phyloP scores from a whole-genome alignment of 2,797 vertebrate genomes.

The Amniataba percoides region DNA sequence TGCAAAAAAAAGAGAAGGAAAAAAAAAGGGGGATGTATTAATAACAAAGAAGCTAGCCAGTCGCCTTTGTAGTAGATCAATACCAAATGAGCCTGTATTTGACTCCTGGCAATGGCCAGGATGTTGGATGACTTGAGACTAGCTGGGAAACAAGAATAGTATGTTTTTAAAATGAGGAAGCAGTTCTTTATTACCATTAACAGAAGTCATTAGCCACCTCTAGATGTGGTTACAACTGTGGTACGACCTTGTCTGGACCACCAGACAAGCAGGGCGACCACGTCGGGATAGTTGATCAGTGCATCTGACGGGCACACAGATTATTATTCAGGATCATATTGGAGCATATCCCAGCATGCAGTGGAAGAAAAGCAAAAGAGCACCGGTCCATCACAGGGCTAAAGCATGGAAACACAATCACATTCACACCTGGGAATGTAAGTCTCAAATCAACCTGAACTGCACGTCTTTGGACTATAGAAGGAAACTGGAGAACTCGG shows the following conservation, averaged over 20 bases:
- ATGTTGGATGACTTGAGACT: slow-evolving; percentile 51
- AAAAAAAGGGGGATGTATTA: slow-evolving; percentile 75
- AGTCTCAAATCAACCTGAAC: slow-evolving; percentile 31
- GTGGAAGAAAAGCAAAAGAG: slow-evolving; percentile 17
- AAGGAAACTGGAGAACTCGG: slow-evolving; percentile 38
- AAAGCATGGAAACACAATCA: slow-evolving; percentile 31
- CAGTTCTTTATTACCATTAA: slow-evolving; percentile 50
- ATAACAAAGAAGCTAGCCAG: slow-evolving; percentile 77
- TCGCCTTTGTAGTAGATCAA: slow-evolving; percentile 80
- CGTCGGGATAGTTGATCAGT: background rate
- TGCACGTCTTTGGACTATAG: slow-evolving; percentile 1
- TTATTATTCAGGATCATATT: background rate
- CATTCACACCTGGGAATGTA: slow-evolving; percentile 30
- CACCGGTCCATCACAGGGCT: background rate
- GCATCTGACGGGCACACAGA: background rate
- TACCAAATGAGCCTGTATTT: slow-evolving; percentile 78
- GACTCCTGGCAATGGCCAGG: slow-evolving; percentile 55
- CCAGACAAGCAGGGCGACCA: slow-evolving; percentile 14
- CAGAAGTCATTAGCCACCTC: slow-evolving; percentile 55
- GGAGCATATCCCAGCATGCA: background rate
- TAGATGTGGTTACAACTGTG: slow-evolving; percentile 35
- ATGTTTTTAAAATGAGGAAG: slow-evolving; percentile 40
- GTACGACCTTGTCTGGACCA: slow-evolving; percentile 25
- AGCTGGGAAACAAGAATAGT: slow-evolving; percentile 34
- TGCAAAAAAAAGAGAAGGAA: slow-evolving; percentile 59